Conservation (phyloP, 2,113 vertebrate genomes). For the Ceratotherium simum region DNA sequence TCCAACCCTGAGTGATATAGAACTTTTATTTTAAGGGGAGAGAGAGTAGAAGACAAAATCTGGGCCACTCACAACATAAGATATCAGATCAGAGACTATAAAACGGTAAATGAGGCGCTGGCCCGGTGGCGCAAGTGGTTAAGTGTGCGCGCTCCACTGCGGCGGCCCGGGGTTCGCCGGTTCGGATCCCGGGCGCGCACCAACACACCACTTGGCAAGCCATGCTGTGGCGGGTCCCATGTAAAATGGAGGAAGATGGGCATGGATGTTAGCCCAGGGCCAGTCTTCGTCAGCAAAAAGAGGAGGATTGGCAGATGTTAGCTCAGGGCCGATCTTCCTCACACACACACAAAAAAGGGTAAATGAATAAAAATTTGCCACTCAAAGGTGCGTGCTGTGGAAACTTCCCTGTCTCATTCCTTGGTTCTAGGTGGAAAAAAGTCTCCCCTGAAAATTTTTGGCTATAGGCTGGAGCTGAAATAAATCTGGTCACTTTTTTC, state of each 20-base stretch:
- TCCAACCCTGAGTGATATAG: background rate
- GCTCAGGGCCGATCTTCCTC: no score
- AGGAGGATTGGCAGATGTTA: no score
- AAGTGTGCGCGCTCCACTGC: no score
- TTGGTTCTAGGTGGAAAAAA: background rate
- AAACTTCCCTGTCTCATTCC: background rate
- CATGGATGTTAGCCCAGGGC: no score
- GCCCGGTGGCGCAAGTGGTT: no score
- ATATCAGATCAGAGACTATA: background rate
- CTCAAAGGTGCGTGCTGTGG: background rate
- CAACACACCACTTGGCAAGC: no score
- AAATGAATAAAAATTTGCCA: background rate
- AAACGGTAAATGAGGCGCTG: background rate
- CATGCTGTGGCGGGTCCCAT: no score
- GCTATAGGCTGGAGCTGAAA: background rate
- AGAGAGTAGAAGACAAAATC: background rate
- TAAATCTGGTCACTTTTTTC: background rate
- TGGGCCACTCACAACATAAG: background rate
- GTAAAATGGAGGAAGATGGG: no score
- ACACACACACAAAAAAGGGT: no score
- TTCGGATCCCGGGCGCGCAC: no score
- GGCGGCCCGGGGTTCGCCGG: no score
- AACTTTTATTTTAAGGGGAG: background rate
- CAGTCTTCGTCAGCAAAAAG: no score
- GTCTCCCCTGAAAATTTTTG: background rate